A percentile compares a stretch with the other conserved stretches of the same genome.
These are phyloP conservation scores for Aptenodytes forsteri DNA, from an alignment of 2,113 vertebrate genomes.

Conservation along the genomic window DNA sequence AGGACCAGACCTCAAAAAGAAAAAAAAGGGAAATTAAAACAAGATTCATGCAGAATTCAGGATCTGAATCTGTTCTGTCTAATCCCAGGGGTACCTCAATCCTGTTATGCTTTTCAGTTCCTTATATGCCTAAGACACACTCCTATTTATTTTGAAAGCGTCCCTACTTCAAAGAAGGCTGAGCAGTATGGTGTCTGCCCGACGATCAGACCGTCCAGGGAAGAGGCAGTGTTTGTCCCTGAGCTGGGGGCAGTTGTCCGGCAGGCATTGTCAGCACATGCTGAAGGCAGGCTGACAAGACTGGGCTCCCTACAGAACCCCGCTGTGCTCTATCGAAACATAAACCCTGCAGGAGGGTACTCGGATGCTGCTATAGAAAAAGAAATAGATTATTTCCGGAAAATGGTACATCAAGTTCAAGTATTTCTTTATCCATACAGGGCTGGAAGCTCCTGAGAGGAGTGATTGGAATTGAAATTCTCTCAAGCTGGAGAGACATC, in stretches of 20 bases:
- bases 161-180: not conserved
- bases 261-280: not conserved
- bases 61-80: not conserved
- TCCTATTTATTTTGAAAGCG: not conserved
- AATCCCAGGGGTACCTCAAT: not conserved
- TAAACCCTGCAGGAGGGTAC: not conserved
- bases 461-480: not conserved
- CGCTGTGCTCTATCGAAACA: not conserved
- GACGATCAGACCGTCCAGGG: fast-evolving
- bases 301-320: not conserved
- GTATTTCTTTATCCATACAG: not conserved
- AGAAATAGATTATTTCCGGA: not conserved
- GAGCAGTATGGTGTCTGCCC: not conserved
- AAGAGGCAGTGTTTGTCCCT: not conserved
- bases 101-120: not conserved
- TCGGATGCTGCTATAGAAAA: not conserved
- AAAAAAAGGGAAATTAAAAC: not conserved
- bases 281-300: not conserved
- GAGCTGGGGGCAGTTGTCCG: fast-evolving
- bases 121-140: not conserved
- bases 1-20: not conserved
- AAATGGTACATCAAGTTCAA: not conserved
- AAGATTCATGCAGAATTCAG: not conserved
- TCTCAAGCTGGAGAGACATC: not conserved
- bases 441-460: not conserved